Evolutionary conservation across 2,797 vertebrate genomes (phyloP).

Genomic region (Todus mexicanus): DNA sequence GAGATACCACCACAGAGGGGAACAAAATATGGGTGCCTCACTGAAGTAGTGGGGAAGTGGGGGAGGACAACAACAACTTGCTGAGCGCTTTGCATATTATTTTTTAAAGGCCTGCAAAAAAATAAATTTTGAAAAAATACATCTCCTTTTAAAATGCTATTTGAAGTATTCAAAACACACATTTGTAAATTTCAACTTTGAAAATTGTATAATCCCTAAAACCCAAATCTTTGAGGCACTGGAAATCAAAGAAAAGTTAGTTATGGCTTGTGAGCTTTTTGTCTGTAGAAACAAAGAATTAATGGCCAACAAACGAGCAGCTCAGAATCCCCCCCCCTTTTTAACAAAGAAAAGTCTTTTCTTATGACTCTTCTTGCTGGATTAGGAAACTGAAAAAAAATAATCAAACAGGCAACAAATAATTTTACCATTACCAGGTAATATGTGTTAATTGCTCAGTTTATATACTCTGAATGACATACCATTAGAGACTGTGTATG

Average conservation of each 20-base stretch:
- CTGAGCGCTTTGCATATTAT: neutral
- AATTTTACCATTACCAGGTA: constrained; percentile 91
- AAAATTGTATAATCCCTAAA: neutral
- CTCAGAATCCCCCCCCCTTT: constrained; percentile 2
- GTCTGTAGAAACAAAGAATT: constrained; percentile 53
- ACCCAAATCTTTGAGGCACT: neutral
- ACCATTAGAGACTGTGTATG: constrained; percentile 87
- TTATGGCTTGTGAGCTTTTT: constrained; percentile 32
- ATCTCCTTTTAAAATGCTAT: neutral
- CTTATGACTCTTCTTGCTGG: constrained; percentile 61
- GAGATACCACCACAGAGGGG: neutral
- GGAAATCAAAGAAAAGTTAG: constrained; percentile 37
- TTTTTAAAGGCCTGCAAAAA: neutral
- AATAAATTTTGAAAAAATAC: neutral
- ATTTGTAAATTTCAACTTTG: neutral
- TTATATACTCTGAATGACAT: constrained; percentile 88
- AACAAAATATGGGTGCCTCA: neutral
- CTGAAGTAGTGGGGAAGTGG: neutral
- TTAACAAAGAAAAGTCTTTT: constrained; percentile 69
- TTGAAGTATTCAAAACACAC: neutral
- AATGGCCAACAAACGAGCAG: constrained; percentile 39
- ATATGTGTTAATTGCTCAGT: constrained; percentile 95
- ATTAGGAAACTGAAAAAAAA: constrained; percentile 54
- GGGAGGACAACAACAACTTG: neutral
- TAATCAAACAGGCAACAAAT: constrained; percentile 82